Base-by-base conservation (phyloP, 2,888 invertebrate genomes). In the Nomada goodeniana region DNA sequence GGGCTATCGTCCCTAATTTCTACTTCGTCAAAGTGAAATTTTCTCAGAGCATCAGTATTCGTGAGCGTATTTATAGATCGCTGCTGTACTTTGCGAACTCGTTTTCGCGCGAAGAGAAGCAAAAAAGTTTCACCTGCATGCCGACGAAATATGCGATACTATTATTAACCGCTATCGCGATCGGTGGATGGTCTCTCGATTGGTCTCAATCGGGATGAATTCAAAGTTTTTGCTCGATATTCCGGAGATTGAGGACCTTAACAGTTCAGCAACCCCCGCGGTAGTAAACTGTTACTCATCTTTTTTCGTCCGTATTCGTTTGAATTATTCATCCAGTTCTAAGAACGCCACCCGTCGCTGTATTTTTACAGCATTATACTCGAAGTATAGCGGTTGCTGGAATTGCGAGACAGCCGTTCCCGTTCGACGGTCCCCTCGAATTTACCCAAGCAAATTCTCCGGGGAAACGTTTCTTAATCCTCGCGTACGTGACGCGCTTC, bases 311-410 rank as follows among this genome's bases (percentile, higher is more conserved):
- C 69, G 82, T 72, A 76, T 76, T 77, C 80, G 70, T 70, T 61
- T 90, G 88, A 90, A 91, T 91, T 90, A 91, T 91, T 91, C 91
- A 91, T 91, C 85, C 69, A 15, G 84, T 87, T 88, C 88, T 86
- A 89, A 87, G 91, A 89, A 90, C 88, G 88, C 83, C 86, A 84
- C 86, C 86, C 76, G 87, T 87, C 87, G 73, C 84, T 83, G 81
- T 90, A 91, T 90, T 89, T 88, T 90, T 89, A 88, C 85, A 85
- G 85, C 89, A 90, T 91, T 90, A 90, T 88, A 89, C 88, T 63
- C 20, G 10, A 10, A 26, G 26, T 63, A 65, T 50, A 20, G 20
- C 9, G 29, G 23, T 59, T 20, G 10, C 9, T 18, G 15, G 50
- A 50, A 64, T 72, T 26, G 59, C 76, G 53, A 63, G 10, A 42